Conservation (phyloP, 2,113 vertebrate species). For the Tor tambroides region DNA sequence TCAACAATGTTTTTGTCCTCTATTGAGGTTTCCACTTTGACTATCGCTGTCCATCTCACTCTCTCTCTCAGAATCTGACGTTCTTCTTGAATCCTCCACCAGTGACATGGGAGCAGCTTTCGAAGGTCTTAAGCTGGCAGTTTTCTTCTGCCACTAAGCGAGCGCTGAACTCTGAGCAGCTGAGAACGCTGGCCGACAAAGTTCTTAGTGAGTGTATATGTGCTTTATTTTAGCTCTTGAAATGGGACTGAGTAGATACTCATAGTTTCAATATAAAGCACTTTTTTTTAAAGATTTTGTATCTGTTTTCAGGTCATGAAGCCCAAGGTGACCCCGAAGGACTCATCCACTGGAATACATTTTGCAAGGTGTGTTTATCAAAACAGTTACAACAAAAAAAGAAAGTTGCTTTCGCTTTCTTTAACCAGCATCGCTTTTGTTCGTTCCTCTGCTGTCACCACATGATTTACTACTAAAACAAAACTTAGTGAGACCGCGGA, state of each 20-base stretch:
- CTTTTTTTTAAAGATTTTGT: not conserved
- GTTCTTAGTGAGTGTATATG: conserved; percentile 68
- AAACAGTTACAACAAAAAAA: not conserved
- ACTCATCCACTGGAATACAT: conserved; percentile 84
- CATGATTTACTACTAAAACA: conserved; percentile 38
- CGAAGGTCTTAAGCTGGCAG: conserved; percentile 92
- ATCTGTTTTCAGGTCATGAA: conserved; percentile 68
- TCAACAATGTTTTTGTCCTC: not conserved
- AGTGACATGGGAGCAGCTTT: conserved; percentile 84
- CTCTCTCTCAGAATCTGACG: conserved; percentile 78
- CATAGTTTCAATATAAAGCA: too few relatives aligned
- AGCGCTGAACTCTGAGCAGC: conserved; percentile 84
- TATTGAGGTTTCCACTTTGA: not conserved
- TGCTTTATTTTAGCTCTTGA: not conserved
- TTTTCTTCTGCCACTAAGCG: conserved; percentile 88
- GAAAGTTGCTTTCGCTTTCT: not conserved
- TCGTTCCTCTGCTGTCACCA: conserved; percentile 32
- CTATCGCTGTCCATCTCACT: not conserved
- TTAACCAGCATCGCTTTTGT: not conserved
- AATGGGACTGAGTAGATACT: not conserved
- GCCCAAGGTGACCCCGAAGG: conserved; percentile 70
- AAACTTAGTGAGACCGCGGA: conserved; percentile 32
- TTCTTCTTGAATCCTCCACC: conserved; percentile 86
- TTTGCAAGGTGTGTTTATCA: conserved; percentile 84
- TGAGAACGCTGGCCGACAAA: conserved; percentile 75